Base-by-base conservation (phyloP, 2,113 vertebrate genomes). In the Oncorhynchus tshawytscha region DNA sequence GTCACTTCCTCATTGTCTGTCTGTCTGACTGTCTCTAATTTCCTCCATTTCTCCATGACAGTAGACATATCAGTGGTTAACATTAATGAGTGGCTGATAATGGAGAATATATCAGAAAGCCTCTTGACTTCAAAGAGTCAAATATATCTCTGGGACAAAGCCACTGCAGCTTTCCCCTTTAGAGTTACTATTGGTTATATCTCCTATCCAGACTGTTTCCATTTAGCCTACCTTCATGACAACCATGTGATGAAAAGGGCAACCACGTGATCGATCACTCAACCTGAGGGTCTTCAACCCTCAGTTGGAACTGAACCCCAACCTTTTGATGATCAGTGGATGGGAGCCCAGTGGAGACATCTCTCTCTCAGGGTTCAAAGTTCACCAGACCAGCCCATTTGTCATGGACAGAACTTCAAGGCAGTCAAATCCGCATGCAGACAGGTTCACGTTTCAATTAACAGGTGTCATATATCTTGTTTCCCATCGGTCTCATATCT, bases 181-280 rank as follows among this genome's bases (percentile, higher is more conserved):
- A 77, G 74, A 81, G 67, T 83, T 86, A 81, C 15, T 54, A 54
- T 18, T 54, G 5, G 45, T 62, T 31, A 78, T 82, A 78, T 79
- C 70, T 73, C 71, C 70, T 66, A 49, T 18, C 51, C 51, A 65
- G 66, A 86, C 85, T 82, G 84, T 90, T 90, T 88, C 85, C 85
- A 86, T 86, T 86, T 9, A 22, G 59, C n/a, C n/a, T 82, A 83
- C 73, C 82, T 87, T 78, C 54, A 80, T 89, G 80, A 90, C 82
- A 85, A 86, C 77, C 75, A 80, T 70, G 84, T 86, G 81, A 12
- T 82, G 84, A 90, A 89, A 89, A 88, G 80, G 74, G 85, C 79
- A 89, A 87, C 89, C 78, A 48, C 18, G 31, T 75, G 51, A 54
- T 82, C 76, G 83, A 78, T 76, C 81, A 84, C 80, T 82, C 88